These are phyloP conservation scores for Leptogaster cylindrica DNA, from an alignment of 2,888 invertebrate species.

Conservation along the genomic window DNA sequence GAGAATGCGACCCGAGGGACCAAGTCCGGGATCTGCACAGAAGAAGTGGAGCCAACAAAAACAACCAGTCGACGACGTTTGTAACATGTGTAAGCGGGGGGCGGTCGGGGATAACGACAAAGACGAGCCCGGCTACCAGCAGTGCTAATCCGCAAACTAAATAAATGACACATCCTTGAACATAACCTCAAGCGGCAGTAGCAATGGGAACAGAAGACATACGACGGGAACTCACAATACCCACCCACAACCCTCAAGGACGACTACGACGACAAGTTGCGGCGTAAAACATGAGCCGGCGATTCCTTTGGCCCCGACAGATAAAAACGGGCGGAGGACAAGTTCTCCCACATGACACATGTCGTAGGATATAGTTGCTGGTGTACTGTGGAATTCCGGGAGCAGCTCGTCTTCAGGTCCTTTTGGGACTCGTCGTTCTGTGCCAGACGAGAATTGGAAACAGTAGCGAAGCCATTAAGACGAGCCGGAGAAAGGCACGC, in stretches of 20 bases:
- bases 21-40: neutral
- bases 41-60: slow-evolving; percentile 2
- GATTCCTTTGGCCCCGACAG: neutral
- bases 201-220: neutral
- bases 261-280: slow-evolving; percentile 9
- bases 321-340: slow-evolving; percentile 9
- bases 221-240: slow-evolving; percentile 11
- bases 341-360: slow-evolving; percentile 24
- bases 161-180: slow-evolving; percentile 37
- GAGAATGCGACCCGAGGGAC: slow-evolving; percentile 21
- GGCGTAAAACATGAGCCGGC: neutral
- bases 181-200: slow-evolving; percentile 36
- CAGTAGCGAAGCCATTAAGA: slow-evolving; percentile 1
- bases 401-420: slow-evolving; percentile 9
- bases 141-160: slow-evolving; percentile 40
- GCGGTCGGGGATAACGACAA: neutral
- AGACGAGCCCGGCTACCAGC: slow-evolving; percentile 23
- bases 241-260: slow-evolving; percentile 40
- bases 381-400: neutral
- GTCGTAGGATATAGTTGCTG: slow-evolving; percentile 14
- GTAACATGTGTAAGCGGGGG: slow-evolving; percentile 34
- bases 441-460: slow-evolving; percentile 19
- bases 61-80: slow-evolving; percentile 9
- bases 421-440: slow-evolving; percentile 8
- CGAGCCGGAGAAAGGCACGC: slow-evolving; percentile 4